A percentile compares a stretch with the other conserved stretches of the same genome.
Evolutionary conservation across 2,113 vertebrate species (phyloP).

Genomic region (Copsychus sechellarum): DNA sequence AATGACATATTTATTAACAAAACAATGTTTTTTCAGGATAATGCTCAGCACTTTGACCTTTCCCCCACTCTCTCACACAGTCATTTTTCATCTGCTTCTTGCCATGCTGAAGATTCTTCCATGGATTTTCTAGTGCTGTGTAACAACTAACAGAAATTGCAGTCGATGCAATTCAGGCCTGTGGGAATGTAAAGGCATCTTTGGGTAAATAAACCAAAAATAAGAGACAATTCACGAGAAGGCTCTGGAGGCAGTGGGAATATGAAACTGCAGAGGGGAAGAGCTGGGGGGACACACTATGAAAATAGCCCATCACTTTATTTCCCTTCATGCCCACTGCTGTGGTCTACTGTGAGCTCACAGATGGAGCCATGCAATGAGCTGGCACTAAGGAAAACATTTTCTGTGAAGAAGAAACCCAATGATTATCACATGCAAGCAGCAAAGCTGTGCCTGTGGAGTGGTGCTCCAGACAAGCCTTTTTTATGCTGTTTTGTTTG

Average conservation of each 20-base stretch:
- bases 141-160: neutral
- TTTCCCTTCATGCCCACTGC: neutral
- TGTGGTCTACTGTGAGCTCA: neutral
- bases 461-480: neutral
- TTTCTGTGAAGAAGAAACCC: neutral
- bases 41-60: neutral
- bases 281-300: neutral
- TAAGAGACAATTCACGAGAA: neutral
- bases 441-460: neutral
- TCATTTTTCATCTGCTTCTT: constrained; percentile 2
- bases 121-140: neutral
- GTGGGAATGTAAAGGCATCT: neutral
- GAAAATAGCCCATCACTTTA: neutral
- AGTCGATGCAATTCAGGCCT: neutral
- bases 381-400: neutral
- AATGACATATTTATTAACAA: neutral
- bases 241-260: neutral
- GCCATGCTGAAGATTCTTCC: neutral
- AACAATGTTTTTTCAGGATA: neutral
- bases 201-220: constrained; percentile 27
- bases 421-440: neutral
- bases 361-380: neutral
- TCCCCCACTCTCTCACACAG: neutral
- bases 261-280: neutral
- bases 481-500: too few species aligned